Conservation (phyloP, 2,888 invertebrate species). For the Deroplatys truncata region DNA sequence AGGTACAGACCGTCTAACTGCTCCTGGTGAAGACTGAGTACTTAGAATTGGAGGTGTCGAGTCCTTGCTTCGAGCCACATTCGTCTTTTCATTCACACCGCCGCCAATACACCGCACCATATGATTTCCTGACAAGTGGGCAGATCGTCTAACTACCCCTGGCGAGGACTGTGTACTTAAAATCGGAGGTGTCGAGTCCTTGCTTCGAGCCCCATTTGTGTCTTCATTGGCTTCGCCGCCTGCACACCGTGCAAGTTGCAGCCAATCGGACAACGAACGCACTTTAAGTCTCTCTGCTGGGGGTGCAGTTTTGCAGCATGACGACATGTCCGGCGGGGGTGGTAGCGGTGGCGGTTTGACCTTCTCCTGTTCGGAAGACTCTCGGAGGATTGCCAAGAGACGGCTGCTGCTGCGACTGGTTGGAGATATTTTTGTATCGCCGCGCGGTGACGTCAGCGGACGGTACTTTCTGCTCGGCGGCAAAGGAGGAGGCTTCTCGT, state of each 20-base stretch:
- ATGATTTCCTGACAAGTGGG: background rate
- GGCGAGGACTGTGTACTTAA: constrained; percentile 11
- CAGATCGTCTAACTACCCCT: background rate
- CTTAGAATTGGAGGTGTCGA: background rate
- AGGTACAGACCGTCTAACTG: background rate
- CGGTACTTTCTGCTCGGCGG: background rate
- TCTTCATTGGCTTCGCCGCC: background rate
- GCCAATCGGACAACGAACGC: constrained; percentile 49
- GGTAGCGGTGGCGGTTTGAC: background rate
- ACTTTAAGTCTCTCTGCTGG: constrained; percentile 39
- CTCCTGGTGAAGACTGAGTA: constrained; percentile 3
- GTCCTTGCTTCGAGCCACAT: background rate
- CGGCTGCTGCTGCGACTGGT: constrained; percentile 15
- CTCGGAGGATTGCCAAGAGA: constrained; percentile 26
- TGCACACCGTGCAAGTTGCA: constrained; percentile 43
- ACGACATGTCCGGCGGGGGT: background rate
- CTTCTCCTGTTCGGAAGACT: background rate
- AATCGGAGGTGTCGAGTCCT: background rate
- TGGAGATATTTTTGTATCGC: background rate
- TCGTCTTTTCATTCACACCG: background rate
- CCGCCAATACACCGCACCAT: too few relatives aligned
- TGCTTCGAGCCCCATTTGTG: background rate
- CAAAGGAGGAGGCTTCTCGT: constrained; percentile 40
- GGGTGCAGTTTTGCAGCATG: background rate
- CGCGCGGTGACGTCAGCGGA: background rate